Evolutionary conservation across 2,113 vertebrate genomes (phyloP).

Genomic region (Protobothrops flavoviridis): DNA sequence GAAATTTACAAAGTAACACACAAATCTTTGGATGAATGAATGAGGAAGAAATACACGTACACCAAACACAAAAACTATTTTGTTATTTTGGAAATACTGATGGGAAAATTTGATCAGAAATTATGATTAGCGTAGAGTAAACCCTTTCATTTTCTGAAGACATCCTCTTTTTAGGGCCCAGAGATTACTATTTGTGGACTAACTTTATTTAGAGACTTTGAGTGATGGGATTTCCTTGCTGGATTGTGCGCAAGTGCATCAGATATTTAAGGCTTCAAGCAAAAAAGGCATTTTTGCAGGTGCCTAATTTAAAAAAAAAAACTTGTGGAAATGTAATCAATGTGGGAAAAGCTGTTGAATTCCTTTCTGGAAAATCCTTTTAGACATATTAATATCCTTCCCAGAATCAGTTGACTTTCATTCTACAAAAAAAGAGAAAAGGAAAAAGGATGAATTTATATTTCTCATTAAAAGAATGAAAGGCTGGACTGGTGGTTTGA

Average conservation of each 20-base stretch:
- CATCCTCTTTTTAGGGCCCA: background rate
- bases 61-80: background rate
- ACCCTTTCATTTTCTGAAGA: background rate
- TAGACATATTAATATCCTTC: background rate
- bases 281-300: background rate
- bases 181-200: background rate
- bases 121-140: background rate
- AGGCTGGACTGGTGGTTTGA: background rate
- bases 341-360: background rate
- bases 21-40: constrained; percentile 1
- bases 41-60: background rate
- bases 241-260: background rate
- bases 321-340: background rate
- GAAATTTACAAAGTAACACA: constrained; percentile 35
- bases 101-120: background rate
- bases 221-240: background rate
- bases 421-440: background rate
- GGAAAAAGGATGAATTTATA: background rate
- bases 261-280: background rate
- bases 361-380: background rate
- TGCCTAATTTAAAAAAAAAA: background rate
- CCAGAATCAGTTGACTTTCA: background rate
- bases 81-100: constrained; percentile 6
- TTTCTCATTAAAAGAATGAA: background rate
- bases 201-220: background rate